Conservation (phyloP, 2,797 vertebrate species). For the Gobionotothen gibberifrons region DNA sequence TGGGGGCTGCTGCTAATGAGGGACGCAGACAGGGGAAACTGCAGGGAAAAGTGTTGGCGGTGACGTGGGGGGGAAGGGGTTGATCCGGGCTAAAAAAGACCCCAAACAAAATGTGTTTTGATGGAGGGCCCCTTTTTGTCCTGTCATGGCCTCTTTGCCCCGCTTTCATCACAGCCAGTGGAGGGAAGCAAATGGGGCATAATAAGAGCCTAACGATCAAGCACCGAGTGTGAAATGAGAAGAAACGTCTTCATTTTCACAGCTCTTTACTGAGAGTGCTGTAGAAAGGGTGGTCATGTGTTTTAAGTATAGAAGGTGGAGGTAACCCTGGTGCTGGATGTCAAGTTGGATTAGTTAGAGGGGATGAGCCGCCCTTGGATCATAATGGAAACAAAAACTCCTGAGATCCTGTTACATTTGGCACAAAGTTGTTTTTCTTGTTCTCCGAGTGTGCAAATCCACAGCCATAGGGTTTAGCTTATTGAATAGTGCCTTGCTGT, state of each 20-base stretch:
- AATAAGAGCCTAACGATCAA: constrained; percentile 88
- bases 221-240: constrained; percentile 83
- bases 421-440: constrained; percentile 45
- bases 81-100: constrained; percentile 67
- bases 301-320: constrained; percentile 69
- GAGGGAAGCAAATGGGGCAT: constrained; percentile 85
- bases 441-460: constrained; percentile 28
- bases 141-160: constrained; percentile 80
- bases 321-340: constrained; percentile 63
- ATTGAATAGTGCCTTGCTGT: neutral
- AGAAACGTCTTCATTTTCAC: constrained; percentile 88
- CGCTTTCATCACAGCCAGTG: constrained; percentile 84
- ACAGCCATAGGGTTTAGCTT: neutral
- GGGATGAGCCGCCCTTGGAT: constrained; percentile 53
- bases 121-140: constrained; percentile 86
- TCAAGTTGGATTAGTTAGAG: constrained; percentile 65
- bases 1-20: constrained; percentile 78
- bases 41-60: constrained; percentile 68
- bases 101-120: constrained; percentile 85
- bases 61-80: constrained; percentile 50
- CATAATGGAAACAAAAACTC: constrained; percentile 52
- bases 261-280: constrained; percentile 64
- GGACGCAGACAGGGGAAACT: constrained; percentile 60
- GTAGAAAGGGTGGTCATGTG: constrained; percentile 77
- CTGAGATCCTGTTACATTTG: constrained; percentile 35